phyloP scores from a whole-genome alignment of 2,888 invertebrate genomes.

The Bembecia ichneumoniformis region DNA sequence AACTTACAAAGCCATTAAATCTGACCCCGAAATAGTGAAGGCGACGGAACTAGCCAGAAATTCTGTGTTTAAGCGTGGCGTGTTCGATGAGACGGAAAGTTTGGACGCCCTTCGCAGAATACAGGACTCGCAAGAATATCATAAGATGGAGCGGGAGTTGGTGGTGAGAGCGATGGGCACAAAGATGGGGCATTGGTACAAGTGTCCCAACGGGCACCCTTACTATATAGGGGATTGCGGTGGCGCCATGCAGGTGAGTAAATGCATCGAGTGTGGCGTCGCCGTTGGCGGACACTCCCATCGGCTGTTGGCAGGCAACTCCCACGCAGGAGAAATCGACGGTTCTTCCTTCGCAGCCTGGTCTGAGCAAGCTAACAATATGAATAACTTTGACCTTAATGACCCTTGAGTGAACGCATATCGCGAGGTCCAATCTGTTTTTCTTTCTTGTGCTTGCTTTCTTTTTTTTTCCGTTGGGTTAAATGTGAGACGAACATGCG shows the following conservation, averaged over 20 bases:
- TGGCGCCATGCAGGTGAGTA: conserved; percentile 67
- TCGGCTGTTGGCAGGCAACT: conserved; percentile 50
- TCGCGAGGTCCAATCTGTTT: no score
- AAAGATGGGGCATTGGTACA: conserved; percentile 77
- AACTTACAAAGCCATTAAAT: conserved; percentile 4
- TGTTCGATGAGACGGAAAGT: conserved; percentile 28
- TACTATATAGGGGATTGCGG: conserved; percentile 80
- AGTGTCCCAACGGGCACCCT: conserved; percentile 78
- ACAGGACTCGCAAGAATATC: conserved; percentile 5
- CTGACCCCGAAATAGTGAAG: neutral
- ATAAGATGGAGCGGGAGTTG: conserved; percentile 44
- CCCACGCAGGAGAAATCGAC: conserved; percentile 68
- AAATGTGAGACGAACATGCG: no score
- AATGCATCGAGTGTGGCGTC: conserved; percentile 72
- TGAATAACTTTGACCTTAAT: conserved; percentile 33
- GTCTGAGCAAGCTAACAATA: conserved; percentile 51
- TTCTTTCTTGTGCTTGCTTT: no score
- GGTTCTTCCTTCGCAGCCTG: conserved; percentile 61
- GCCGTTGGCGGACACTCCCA: conserved; percentile 71
- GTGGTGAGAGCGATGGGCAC: conserved; percentile 72
- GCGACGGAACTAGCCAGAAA: conserved; percentile 18
- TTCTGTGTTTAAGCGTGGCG: conserved; percentile 21
- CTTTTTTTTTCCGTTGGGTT: no score
- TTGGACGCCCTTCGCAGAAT: conserved; percentile 19
- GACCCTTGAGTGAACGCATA: no score